phyloP scores from a whole-genome alignment of 2,797 vertebrate species.

The Poliocrania exsul region DNA sequence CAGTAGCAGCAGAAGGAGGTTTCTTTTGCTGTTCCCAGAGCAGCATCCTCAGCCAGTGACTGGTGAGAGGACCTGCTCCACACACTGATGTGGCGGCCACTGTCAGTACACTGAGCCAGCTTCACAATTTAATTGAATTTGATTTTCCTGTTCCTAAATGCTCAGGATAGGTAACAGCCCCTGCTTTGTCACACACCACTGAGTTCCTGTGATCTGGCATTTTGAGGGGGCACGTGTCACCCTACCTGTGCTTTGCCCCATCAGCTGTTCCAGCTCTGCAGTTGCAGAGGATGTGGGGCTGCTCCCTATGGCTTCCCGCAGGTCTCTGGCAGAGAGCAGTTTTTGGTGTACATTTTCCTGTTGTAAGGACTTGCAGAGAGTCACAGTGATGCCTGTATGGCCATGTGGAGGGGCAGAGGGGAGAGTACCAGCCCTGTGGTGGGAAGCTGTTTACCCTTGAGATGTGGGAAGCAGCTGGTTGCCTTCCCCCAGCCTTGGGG shows the following conservation, averaged over 20 bases:
- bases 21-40: background rate
- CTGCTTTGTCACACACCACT: rapidly evolving
- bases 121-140: background rate
- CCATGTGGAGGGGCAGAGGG: background rate
- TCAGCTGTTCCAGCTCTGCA: rapidly evolving
- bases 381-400: background rate
- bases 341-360: rapidly evolving
- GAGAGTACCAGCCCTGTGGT: rapidly evolving
- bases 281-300: background rate
- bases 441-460: background rate
- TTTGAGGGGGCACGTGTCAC: background rate
- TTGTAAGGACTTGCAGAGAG: background rate
- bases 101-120: background rate
- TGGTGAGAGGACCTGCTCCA: background rate
- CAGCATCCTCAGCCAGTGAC: no score
- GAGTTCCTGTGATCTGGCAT: no score
- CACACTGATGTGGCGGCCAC: background rate
- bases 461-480: rapidly evolving
- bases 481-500: background rate
- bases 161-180: background rate
- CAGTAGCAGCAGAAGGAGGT: no score
- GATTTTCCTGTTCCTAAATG: background rate
- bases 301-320: rapidly evolving
- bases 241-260: rapidly evolving
- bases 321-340: no score